Evolutionary conservation across 2,888 invertebrate genomes (phyloP).

Genomic region (Drymonia ruficornis): DNA sequence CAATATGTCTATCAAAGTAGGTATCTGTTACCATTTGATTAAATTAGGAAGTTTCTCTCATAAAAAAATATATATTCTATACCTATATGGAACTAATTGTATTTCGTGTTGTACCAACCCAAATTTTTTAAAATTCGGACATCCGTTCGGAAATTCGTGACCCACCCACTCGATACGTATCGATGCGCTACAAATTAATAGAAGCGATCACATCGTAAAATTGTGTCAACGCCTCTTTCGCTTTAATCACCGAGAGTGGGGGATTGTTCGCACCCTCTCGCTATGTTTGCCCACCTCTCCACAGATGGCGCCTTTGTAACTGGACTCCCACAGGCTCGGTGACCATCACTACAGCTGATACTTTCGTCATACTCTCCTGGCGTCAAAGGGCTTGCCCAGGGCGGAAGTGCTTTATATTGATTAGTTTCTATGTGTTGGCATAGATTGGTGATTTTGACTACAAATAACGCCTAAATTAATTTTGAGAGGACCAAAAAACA

Average conservation of each 20-base stretch:
- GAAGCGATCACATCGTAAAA: constrained; percentile 69
- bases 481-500: too few relatives aligned
- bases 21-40: too few relatives aligned
- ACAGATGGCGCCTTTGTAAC: constrained; percentile 77
- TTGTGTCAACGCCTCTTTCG: constrained; percentile 79
- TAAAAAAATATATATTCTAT: too few relatives aligned
- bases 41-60: too few relatives aligned
- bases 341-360: constrained; percentile 62
- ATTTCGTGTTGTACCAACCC: too few relatives aligned
- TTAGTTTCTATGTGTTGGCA: constrained; percentile 32
- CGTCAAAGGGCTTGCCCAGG: constrained; percentile 51
- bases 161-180: constrained; percentile 27
- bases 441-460: neutral
- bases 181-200: constrained; percentile 65
- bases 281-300: constrained; percentile 76
- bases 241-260: constrained; percentile 82
- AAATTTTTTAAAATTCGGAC: neutral
- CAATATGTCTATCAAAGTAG: too few relatives aligned
- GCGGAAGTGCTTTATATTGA: constrained; percentile 42
- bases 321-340: constrained; percentile 62
- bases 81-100: too few relatives aligned
- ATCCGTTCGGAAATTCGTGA: constrained; percentile 10
- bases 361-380: constrained; percentile 66
- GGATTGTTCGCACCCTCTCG: constrained; percentile 74
- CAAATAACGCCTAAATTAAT: too few relatives aligned